Evolutionary conservation across 1,140 invertebrate genomes (phyloP), one percentile per base, ranked within the genome.

Genomic region (Tachypleus tridentatus): DNA sequence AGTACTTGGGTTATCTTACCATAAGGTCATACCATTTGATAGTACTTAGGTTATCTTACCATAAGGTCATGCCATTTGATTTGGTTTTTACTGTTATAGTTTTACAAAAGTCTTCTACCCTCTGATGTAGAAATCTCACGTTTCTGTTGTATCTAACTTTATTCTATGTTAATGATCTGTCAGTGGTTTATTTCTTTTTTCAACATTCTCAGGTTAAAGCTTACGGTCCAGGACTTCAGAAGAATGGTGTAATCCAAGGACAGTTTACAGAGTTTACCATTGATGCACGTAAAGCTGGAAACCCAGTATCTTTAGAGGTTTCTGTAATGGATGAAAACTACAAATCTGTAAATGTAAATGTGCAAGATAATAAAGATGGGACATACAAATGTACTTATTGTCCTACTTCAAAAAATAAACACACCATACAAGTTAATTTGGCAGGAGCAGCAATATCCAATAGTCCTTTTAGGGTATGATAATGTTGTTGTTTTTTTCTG

Each of bases 401-500:
- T 10, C 10, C 54, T 57, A 57, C 54, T 10, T 10, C 83, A 83
- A 48, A 87, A 89, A 70, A 29, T 29, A 29, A 29, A 29, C 29
- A 29, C 29, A 29, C 29, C 89, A 93, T 93, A 10, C 82, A 82
- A 77, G 87, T 93, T 3, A 88, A 88, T 67, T 93, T 88, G 74
- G 91, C 89, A 47, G 87, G 87, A 6, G 87, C 93, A 2, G 86
- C 88, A 2, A 85, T 89, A 1, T 86, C 86, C 63, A 86, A 90
- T 69, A 91, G 89, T 57, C 92, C 92, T 29, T 29, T 1, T 91
- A 29, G 29, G 29, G 29, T 29, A 29, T 29, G 29, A 29, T 29
- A 29, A 29, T 29, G 29, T 29, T 29, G 29, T 29, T n/a, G n/a
- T 29, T 29, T 29, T 29, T 29, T 29, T 29, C 29, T n/a, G 2